Conservation (phyloP, 2,797 vertebrate genomes). For the Syngnathus acus region DNA sequence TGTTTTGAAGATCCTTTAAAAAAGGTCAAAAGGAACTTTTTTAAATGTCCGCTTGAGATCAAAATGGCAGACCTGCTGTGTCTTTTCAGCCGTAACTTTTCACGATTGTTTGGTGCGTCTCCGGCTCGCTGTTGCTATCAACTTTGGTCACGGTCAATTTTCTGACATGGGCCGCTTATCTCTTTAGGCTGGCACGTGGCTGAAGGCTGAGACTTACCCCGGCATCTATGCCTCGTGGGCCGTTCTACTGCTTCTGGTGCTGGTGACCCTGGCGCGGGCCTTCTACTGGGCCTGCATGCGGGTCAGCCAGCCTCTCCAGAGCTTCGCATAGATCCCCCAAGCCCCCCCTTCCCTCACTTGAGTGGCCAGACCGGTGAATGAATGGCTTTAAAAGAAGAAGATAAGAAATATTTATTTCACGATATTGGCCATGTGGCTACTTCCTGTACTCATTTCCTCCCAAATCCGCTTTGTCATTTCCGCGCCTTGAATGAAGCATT, state of each 20-base stretch:
- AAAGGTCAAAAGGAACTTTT: background rate
- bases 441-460: conserved; percentile 26
- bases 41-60: background rate
- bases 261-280: conserved; percentile 79
- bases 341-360: background rate
- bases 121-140: background rate
- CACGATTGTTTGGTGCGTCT: background rate
- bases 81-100: background rate
- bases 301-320: conserved; percentile 89
- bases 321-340: conserved; percentile 71
- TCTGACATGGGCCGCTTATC: background rate
- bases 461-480: conserved; percentile 3
- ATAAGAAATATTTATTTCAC: conserved; percentile 57
- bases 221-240: conserved; percentile 89
- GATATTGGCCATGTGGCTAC: conserved; percentile 5
- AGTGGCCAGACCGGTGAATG: conserved; percentile 34
- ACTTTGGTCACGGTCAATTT: background rate
- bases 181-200: conserved; percentile 82
- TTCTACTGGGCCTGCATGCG: conserved; percentile 91
- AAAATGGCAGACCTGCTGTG: background rate
- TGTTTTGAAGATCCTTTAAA: background rate
- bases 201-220: conserved; percentile 72
- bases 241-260: conserved; percentile 74
- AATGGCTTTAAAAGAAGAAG: conserved; percentile 37
- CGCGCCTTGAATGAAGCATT: conserved; percentile 29